A percentile compares a stretch with the other conserved stretches of the same genome.
Conservation (phyloP, 2,797 vertebrate genomes). For the Poeciliopsis presidionis region DNA sequence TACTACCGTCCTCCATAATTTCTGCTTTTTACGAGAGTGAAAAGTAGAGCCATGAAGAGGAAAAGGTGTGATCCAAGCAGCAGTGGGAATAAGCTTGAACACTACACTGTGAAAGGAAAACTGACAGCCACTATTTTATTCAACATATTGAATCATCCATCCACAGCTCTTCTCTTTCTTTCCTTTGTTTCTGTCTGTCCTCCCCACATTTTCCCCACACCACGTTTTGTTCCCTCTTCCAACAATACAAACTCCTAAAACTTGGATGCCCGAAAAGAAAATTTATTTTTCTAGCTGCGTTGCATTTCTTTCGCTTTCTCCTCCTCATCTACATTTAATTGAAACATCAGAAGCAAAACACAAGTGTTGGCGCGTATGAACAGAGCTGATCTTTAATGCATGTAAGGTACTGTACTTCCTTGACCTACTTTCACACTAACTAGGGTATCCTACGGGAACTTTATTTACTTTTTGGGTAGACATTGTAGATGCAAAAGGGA, state of each 20-base stretch:
- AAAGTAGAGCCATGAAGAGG: conserved; percentile 66
- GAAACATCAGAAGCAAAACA: conserved; percentile 62
- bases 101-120: conserved; percentile 66
- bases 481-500: conserved; percentile 30
- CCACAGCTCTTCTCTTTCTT: conserved; percentile 27
- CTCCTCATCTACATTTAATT: conserved; percentile 71
- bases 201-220: neutral
- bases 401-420: conserved; percentile 48
- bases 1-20: conserved; percentile 63
- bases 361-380: conserved; percentile 35
- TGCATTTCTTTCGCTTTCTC: conserved; percentile 42
- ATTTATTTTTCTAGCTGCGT: conserved; percentile 33
- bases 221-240: conserved; percentile 17
- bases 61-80: conserved; percentile 52
- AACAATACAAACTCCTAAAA: conserved; percentile 44
- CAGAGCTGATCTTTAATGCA: conserved; percentile 51
- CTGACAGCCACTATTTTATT: conserved; percentile 73
- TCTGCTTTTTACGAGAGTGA: conserved; percentile 72
- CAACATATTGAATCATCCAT: conserved; percentile 73
- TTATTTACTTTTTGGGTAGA: conserved; percentile 39
- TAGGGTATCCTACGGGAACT: conserved; percentile 55
- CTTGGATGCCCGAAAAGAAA: conserved; percentile 51
- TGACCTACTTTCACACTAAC: conserved; percentile 72
- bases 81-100: conserved; percentile 42
- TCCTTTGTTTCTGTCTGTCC: conserved; percentile 10